Base-by-base conservation (phyloP, 2,888 invertebrate species). In the Nomada goodeniana region DNA sequence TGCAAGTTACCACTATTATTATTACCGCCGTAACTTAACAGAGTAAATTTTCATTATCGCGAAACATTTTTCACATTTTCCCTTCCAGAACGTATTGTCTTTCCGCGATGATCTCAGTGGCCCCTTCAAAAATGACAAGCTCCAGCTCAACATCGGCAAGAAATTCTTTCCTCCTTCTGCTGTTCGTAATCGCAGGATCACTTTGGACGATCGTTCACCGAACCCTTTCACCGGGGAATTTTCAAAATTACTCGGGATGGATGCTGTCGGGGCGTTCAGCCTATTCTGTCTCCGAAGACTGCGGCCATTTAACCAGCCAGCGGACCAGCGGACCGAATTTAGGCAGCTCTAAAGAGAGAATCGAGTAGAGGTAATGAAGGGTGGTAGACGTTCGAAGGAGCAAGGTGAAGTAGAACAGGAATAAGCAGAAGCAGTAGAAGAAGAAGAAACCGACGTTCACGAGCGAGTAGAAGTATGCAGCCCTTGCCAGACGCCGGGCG, bases 401-500 rank as follows among this genome's bases (percentile, higher is more conserved):
- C 2, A 57, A 20, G 42, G 57, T 61, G 71, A 69, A 64, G 52
- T 13, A 15, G 47, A 36, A 67, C 53, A 47, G 59, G 74, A 83
- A 79, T 36, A 63, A 67, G 71, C 64, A 64, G 52, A 47, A 15
- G 71, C 64, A 60, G 52, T 11, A 15, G 47, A 36, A 67, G 61
- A 63, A 69, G 74, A 83, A 79, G 82, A 76, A 80, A 73, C 61
- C 57, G 60, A 68, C 69, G 79, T 80, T 81, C 78, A 76, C 65
- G 59, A 72, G 36, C 60, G 79, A 18, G 42, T 23, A 64, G 67
- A 71, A 71, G 81, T 78, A 83, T 78, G 86, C 83, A 65, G 75
- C 70, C 75, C 55, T 69, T 67, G 79, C 81, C 84, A 84, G 88
- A 89, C 84, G 85, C 76, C 88, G 81, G 89, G 88, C 90, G 89